These are phyloP conservation scores for Alligator mississippiensis DNA, from an alignment of 2,113 vertebrate species.

Conservation along the genomic window DNA sequence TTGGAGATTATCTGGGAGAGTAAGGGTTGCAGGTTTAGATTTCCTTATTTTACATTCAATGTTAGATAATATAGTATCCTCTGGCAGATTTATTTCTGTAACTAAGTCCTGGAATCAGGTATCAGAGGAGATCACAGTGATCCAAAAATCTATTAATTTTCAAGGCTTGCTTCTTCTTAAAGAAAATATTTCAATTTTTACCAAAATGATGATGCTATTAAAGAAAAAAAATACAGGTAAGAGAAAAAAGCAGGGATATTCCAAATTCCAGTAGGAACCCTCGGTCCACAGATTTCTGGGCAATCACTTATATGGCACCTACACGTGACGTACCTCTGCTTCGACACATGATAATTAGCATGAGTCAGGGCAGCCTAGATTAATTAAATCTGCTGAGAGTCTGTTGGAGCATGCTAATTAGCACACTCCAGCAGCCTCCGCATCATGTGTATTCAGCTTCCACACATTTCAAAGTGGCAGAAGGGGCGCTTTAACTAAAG, in stretches of 20 bases:
- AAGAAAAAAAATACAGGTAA: fast-evolving
- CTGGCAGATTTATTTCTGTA: background rate
- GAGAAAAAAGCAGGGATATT: background rate
- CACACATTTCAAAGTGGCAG: too few species aligned
- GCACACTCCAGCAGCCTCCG: too few species aligned
- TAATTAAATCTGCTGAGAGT: too few species aligned
- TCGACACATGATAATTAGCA: too few species aligned
- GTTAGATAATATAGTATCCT: background rate
- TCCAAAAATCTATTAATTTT: background rate
- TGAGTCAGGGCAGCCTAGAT: too few species aligned
- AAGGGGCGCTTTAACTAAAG: too few species aligned
- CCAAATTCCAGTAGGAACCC: background rate
- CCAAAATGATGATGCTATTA: background rate
- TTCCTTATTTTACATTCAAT: background rate
- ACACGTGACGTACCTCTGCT: too few species aligned
- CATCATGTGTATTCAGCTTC: too few species aligned
- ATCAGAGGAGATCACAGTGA: background rate
- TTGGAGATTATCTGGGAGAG: background rate
- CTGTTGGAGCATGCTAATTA: too few species aligned
- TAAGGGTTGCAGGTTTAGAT: background rate
- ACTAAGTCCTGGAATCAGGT: background rate
- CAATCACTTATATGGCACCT: background rate
- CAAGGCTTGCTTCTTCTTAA: background rate
- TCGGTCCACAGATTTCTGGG: background rate
- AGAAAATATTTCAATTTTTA: background rate